Conservation (phyloP, 2,888 invertebrate genomes). For the Tetheella fluctuosa region DNA sequence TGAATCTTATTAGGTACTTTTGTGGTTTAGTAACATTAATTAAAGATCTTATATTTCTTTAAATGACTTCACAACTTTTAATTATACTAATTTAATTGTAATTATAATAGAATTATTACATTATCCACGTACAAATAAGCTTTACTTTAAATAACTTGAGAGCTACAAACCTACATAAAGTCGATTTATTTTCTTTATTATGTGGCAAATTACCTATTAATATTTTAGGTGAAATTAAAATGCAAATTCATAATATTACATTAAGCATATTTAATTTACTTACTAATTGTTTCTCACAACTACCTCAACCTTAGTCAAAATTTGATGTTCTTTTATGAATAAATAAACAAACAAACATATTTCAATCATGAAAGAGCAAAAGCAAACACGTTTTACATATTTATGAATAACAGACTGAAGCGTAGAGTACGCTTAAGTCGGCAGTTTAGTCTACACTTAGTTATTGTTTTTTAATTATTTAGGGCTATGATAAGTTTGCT, state of each 20-base stretch:
- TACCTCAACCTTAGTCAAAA: background rate
- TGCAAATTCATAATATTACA: background rate
- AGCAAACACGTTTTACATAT: slow-evolving; percentile 53
- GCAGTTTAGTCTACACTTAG: slow-evolving; percentile 12
- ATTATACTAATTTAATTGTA: background rate
- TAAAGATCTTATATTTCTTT: background rate
- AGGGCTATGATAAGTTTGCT: too few species aligned
- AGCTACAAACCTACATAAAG: background rate
- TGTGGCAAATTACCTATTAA: background rate
- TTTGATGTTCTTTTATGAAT: background rate
- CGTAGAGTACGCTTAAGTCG: slow-evolving; percentile 28
- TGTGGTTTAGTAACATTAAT: slow-evolving; percentile 11
- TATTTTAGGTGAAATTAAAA: background rate
- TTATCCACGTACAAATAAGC: background rate
- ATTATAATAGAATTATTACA: background rate
- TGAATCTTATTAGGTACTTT: slow-evolving; percentile 11
- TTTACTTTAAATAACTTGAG: background rate
- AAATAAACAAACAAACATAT: slow-evolving; percentile 33
- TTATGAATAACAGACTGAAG: slow-evolving; percentile 41
- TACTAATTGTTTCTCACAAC: background rate
- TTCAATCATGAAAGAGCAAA: slow-evolving; percentile 51
- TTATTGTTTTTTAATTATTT: too few species aligned
- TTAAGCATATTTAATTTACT: background rate
- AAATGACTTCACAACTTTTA: background rate
- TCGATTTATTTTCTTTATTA: background rate